Percentiles rank a stretch among this genome's conserved stretches.
Conservation (phyloP, 2,113 vertebrate genomes). For the Megalops atlanticus region DNA sequence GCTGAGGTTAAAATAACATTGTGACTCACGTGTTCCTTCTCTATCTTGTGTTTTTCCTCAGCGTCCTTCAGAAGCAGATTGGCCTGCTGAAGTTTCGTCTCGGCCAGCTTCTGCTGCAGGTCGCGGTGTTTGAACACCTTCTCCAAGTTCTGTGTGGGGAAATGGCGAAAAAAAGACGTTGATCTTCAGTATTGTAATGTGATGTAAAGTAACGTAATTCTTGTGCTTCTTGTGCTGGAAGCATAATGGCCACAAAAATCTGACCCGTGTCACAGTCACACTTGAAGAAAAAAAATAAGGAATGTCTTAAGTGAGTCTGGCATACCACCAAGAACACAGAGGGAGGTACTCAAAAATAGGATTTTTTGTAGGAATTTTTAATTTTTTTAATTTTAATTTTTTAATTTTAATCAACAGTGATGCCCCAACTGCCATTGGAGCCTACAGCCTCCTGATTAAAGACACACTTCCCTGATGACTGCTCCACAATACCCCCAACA, state of each 20-base stretch:
- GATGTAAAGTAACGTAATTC: too few relatives aligned
- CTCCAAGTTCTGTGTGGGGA: conserved; percentile 83
- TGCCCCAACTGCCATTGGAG: not conserved
- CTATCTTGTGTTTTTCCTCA: conserved; percentile 82
- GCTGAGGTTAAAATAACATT: not conserved
- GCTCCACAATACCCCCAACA: not conserved
- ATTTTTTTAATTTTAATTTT: too few relatives aligned
- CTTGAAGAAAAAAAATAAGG: too few relatives aligned
- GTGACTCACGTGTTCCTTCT: conserved; percentile 84
- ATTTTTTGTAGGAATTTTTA: too few relatives aligned
- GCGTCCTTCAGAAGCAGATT: conserved; percentile 86
- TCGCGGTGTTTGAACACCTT: conserved; percentile 98
- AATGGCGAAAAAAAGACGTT: conserved; percentile 25
- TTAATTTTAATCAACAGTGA: too few relatives aligned
- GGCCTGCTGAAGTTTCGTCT: conserved; percentile 90
- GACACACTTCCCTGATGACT: not conserved
- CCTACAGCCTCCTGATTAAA: not conserved
- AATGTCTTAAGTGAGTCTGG: too few relatives aligned
- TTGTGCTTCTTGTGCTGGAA: not conserved
- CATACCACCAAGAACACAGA: too few relatives aligned
- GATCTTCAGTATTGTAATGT: too few relatives aligned
- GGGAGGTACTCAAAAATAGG: too few relatives aligned
- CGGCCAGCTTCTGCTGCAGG: conserved; percentile 93
- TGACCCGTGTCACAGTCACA: too few relatives aligned
- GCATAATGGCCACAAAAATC: not conserved